Evolutionary conservation across 2,113 vertebrate genomes (phyloP).

Genomic region (Marmota flaviventris): DNA sequence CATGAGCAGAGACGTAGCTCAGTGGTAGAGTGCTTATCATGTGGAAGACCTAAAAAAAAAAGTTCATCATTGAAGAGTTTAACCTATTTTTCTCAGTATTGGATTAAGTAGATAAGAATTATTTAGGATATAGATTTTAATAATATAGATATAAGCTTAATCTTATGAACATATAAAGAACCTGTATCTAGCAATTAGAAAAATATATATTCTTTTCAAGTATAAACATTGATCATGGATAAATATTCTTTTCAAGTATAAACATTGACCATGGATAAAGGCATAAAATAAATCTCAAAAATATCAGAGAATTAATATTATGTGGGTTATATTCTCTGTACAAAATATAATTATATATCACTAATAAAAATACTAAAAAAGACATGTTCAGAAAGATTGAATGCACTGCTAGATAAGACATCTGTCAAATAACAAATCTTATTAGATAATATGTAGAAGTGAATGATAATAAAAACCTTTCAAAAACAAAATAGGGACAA

Average conservation of each 20-base stretch:
- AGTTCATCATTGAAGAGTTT: not conserved
- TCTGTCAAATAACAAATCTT: slow-evolving; percentile 28
- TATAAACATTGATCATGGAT: not conserved
- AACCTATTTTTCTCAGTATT: not conserved
- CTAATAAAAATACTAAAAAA: not conserved
- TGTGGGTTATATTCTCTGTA: not conserved
- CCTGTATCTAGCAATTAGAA: not conserved
- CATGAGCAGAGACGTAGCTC: not conserved
- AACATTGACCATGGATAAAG: not conserved
- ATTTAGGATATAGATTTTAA: not conserved
- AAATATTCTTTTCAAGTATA: slow-evolving; percentile 26
- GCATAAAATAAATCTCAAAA: slow-evolving; percentile 49
- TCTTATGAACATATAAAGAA: not conserved
- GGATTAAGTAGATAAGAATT: not conserved
- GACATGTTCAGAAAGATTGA: not conserved
- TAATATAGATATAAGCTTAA: not conserved
- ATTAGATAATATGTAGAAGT: slow-evolving; percentile 31
- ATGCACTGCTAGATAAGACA: not conserved
- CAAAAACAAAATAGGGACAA: slow-evolving; percentile 16
- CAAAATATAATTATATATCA: slow-evolving; percentile 38
- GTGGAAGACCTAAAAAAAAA: not conserved
- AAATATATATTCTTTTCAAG: slow-evolving; percentile 1
- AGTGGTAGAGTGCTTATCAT: no score
- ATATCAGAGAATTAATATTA: slow-evolving; percentile 43
- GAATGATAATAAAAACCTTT: not conserved